Percentiles rank a stretch among this genome's conserved stretches.
phyloP scores from a whole-genome alignment of 2,113 vertebrate genomes.

The Nothoprocta perdicaria region DNA sequence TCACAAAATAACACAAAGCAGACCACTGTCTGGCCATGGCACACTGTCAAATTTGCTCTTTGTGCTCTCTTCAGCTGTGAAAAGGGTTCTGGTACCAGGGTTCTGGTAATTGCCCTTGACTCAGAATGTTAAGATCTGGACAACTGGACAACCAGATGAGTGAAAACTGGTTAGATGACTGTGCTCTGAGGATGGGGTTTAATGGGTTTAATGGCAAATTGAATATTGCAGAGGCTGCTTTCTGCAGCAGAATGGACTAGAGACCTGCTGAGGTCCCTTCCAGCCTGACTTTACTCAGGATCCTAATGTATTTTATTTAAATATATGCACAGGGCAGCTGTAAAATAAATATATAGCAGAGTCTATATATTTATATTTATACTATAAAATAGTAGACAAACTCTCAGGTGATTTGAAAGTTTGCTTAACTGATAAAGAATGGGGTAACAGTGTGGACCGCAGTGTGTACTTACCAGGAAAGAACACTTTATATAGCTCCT shows the following conservation, averaged over 20 bases:
- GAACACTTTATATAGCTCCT: not conserved
- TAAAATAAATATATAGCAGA: not conserved
- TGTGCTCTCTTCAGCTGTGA: not conserved
- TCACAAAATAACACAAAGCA: slow-evolving; percentile 36
- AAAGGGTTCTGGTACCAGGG: slow-evolving; percentile 13
- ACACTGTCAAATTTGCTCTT: slow-evolving; percentile 17
- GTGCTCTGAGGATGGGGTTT: not conserved
- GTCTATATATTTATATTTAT: not conserved
- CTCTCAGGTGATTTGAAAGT: not conserved
- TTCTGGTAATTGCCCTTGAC: slow-evolving; percentile 25
- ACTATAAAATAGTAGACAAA: not conserved
- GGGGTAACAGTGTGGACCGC: not conserved
- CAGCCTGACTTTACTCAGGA: not conserved
- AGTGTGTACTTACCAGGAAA: not conserved
- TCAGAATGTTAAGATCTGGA: not conserved
- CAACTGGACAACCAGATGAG: not conserved
- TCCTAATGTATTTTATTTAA: not conserved
- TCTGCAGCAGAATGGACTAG: not conserved
- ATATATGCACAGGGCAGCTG: not conserved
- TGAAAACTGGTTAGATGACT: not conserved
- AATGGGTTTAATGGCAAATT: not conserved
- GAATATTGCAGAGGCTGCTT: not conserved
- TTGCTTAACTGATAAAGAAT: not conserved
- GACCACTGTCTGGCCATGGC: slow-evolving; percentile 27
- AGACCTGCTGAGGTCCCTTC: not conserved